These are phyloP conservation scores for Selene dorsalis DNA, from an alignment of 2,797 vertebrate genomes.

Conservation along the genomic window DNA sequence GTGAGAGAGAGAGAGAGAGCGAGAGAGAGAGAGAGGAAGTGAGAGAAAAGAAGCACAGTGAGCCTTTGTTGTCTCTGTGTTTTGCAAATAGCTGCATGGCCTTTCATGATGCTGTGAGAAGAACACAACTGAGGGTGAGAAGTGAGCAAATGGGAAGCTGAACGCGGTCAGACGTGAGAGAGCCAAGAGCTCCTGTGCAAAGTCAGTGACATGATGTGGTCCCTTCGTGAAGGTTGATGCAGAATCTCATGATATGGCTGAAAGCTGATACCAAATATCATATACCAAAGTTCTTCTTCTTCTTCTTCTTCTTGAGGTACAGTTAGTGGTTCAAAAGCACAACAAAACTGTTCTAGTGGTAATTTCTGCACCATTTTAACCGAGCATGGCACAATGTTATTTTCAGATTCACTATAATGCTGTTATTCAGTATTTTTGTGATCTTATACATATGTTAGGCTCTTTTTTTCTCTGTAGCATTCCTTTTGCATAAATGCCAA, in stretches of 20 bases:
- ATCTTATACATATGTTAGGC: not conserved
- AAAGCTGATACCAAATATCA: conserved; percentile 29
- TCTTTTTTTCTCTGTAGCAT: no score
- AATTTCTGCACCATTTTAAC: not conserved
- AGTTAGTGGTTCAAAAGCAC: not conserved
- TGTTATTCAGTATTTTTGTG: not conserved
- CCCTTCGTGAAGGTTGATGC: conserved; percentile 20
- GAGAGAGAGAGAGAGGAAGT: not conserved
- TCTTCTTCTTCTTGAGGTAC: not conserved
- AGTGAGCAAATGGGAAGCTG: conserved; percentile 10
- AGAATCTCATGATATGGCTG: not conserved
- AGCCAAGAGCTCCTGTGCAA: conserved; percentile 12
- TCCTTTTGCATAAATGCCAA: no score
- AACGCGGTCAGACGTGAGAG: not conserved
- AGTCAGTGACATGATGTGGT: conserved; percentile 12
- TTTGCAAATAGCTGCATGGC: conserved; percentile 33
- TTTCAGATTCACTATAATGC: not conserved
- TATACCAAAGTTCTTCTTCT: not conserved
- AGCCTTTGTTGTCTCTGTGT: conserved; percentile 45
- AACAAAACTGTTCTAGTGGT: not conserved
- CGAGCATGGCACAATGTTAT: not conserved
- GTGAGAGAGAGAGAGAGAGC: not conserved
- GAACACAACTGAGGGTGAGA: conserved; percentile 15
- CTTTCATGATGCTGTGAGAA: conserved; percentile 38
- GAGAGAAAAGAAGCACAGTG: conserved; percentile 16